Base-by-base conservation (phyloP, 1,140 invertebrate genomes). In the Drosophila leontia region DNA sequence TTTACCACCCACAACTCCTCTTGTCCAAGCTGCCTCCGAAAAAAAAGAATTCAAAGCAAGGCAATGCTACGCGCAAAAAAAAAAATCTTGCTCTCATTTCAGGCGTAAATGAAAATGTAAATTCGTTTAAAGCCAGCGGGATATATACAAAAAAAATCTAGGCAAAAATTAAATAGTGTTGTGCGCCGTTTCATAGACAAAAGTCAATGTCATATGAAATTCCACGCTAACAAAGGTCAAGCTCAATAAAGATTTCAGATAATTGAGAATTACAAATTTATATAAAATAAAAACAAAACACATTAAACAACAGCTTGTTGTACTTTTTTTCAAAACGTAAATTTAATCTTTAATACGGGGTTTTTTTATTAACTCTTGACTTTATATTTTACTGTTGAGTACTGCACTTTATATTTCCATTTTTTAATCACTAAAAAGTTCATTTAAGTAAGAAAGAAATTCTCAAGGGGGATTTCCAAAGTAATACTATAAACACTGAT, bases 51-150 rank as follows among this genome's bases (percentile, higher is more conserved):
- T 74, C 76, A 82, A 86, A 68, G 42, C 71, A 68, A 53, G 75
- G 71, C 67, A 60, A 72, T 61, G 44, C 60, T 65, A 32, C n/a
- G 29, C 29, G 34, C 6, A 65, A 56, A 57, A 63, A 42, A 62
- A 35, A 50, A 23, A 87, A 80, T 87, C 80, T 84, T 82, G 74
- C 70, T 79, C 80, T 78, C 77, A 84, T 88, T 88, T 87, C 65
- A 62, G 78, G 80, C 85, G 69, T 84, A 87, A 87, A 87, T 87
- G 77, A 84, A 87, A 88, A 87, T 88, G 84, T 71, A 84, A 87
- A 87, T 87, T 87, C 78, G 59, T 78, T 90, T 88, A 71, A 79
- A 82, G 79, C 78, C 50, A 75, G 61, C 45, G 48, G 77, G 64
- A 67, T 47, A 48, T 53, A 39, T 42, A 23, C 11, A 15, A 23